Base-by-base conservation (phyloP, 2,113 vertebrate genomes). In the Oreochromis aureus region DNA sequence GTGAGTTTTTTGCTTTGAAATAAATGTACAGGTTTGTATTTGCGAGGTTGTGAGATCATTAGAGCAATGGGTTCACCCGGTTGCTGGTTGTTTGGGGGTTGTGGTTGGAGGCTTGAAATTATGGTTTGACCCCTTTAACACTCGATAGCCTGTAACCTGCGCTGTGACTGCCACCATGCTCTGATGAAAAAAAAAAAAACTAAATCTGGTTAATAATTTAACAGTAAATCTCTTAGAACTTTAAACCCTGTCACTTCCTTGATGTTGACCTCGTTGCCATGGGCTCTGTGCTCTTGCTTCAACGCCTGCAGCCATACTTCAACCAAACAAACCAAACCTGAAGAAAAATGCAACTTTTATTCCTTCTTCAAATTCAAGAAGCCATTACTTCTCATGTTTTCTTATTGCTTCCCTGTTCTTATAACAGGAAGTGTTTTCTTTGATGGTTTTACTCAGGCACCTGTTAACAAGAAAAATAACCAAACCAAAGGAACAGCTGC, bases 351-450 rank as follows among this genome's bases (percentile, higher is more conserved):
- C 15, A 11, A 4, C 18, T n/a, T 22, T 44, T 63, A 34, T 32
- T 80, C 5, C 36, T 10, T 66, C 0, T 51, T 78, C 0, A 53
- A 0, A 46, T 16, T 10, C 1, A 11, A 3, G 5, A 39, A 11
- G 5, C 32, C 12, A 24, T 78, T 78, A 32, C 27, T 78, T 78
- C 27, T 9, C 19, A 48, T 41, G 22, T 16, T 83, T 9, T 73
- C 79, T 10, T 24, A 4, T 41, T 71, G 10, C 5, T n/a, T 55
- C 32, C 30, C 66, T 61, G 80, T 44, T 53, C 2, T 51, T 85
- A n/a, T 59, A 46, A 87, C 90, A 93, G 92, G 92, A 93, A 90
- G 34, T 51, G 58, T 10, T 24, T 63, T 63, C 18, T 51, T 36
- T 86, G 56, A 79, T 79, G 80, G 48, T 87, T 83, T 90, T 86